Percentiles rank a stretch among this genome's conserved stretches.
phyloP scores from a whole-genome alignment of 2,797 vertebrate genomes.

The Lepus oiostolus region DNA sequence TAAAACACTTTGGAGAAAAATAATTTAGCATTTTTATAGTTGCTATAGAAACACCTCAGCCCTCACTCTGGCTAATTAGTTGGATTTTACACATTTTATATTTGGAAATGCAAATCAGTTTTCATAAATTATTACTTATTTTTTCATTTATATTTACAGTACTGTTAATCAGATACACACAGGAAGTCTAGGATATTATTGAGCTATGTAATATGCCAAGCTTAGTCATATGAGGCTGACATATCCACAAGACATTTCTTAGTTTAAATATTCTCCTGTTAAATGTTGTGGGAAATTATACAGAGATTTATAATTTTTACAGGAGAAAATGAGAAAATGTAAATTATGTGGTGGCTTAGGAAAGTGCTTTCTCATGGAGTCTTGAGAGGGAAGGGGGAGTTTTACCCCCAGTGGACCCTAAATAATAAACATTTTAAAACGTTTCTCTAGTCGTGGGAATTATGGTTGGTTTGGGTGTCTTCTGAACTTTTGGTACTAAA shows the following conservation, averaged over 20 bases:
- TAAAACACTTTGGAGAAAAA: constrained; percentile 90
- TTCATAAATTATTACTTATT: constrained; percentile 95
- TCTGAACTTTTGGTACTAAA: constrained; percentile 82
- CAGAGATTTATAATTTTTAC: constrained; percentile 87
- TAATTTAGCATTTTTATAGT: constrained; percentile 92
- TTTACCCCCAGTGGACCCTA: constrained; percentile 63
- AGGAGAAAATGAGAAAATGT: constrained; percentile 86
- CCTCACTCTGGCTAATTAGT: constrained; percentile 91
- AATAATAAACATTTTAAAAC: constrained; percentile 82
- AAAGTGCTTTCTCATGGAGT: constrained; percentile 85
- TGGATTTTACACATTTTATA: constrained; percentile 92
- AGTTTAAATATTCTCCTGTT: constrained; percentile 86
- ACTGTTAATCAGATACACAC: constrained; percentile 91
- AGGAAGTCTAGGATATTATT: constrained; percentile 94
- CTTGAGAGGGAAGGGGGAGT: constrained; percentile 53
- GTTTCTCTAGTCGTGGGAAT: constrained; percentile 79
- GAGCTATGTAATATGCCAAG: constrained; percentile 92
- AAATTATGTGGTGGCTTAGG: constrained; percentile 82
- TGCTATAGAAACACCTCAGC: constrained; percentile 92
- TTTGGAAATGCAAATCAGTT: constrained; percentile 96
- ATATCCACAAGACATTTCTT: constrained; percentile 90
- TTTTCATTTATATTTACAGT: constrained; percentile 92
- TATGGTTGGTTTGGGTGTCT: constrained; percentile 78
- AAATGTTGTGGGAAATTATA: constrained; percentile 87
- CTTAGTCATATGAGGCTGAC: constrained; percentile 88